A percentile compares a stretch with the other conserved stretches of the same genome.
Evolutionary conservation across 2,113 vertebrate species (phyloP).

Genomic region (Otis tarda): DNA sequence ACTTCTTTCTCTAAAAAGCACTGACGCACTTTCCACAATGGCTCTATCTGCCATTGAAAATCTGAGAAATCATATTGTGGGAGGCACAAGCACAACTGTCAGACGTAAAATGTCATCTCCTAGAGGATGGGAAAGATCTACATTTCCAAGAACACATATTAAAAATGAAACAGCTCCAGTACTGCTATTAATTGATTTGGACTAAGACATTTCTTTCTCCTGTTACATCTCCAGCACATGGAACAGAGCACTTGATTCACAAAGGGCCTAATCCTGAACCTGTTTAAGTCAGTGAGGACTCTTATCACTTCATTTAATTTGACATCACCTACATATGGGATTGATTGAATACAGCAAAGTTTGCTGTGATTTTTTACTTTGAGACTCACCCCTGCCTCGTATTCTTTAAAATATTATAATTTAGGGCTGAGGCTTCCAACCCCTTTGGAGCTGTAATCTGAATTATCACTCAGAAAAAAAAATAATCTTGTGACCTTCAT

Average conservation of each 20-base stretch:
- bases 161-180: not conserved
- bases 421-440: not conserved
- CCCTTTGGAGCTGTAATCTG: not conserved
- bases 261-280: not conserved
- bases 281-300: not conserved
- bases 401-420: not conserved
- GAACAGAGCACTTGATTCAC: not conserved
- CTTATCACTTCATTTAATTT: not conserved
- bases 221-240: not conserved
- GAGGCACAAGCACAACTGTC: not conserved
- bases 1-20: too few relatives aligned
- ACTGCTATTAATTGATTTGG: not conserved
- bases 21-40: not conserved
- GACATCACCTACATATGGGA: not conserved
- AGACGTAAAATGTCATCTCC: not conserved
- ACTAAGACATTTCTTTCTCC: not conserved
- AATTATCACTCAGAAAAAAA: not conserved
- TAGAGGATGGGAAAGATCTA: not conserved
- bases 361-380: not conserved
- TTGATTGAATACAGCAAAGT: not conserved
- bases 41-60: not conserved
- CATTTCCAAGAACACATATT: not conserved
- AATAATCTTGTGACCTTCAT: conserved; percentile 11
- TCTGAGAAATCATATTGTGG: not conserved
- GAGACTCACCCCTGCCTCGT: not conserved